Conservation (phyloP, 1,140 invertebrate species). For the Drosophila pseudoananassae region DNA sequence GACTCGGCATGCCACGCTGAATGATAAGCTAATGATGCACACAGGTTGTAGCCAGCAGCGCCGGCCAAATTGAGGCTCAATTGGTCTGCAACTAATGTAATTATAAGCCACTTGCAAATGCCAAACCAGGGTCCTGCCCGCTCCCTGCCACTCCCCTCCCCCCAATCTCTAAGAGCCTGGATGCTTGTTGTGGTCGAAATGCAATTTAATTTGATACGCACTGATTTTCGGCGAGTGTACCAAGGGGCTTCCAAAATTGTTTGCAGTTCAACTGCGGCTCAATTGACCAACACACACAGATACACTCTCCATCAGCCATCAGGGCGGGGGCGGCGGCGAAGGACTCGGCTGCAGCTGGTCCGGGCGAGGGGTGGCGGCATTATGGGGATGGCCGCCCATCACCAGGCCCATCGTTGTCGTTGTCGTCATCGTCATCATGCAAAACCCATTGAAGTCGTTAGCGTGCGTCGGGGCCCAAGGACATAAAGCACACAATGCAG, state of each 20-base stretch:
- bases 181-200: constrained; percentile 73
- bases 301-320: constrained; percentile 6
- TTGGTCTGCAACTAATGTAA: constrained; percentile 72
- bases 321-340: constrained; percentile 13
- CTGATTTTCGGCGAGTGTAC: constrained; percentile 62
- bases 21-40: constrained; percentile 76
- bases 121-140: constrained; percentile 22
- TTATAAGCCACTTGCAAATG: constrained; percentile 72
- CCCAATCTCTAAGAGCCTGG: constrained; percentile 22
- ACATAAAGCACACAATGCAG: constrained; percentile 72
- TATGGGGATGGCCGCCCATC: constrained; percentile 9
- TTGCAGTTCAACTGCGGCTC: constrained; percentile 78
- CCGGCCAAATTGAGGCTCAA: constrained; percentile 55
- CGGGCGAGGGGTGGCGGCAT: neutral
- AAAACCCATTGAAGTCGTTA: constrained; percentile 81
- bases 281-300: constrained; percentile 69
- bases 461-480: constrained; percentile 63
- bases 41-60: constrained; percentile 32
- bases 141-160: constrained; percentile 10
- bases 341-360: constrained; percentile 3
- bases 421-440: constrained; percentile 64
- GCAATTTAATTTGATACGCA: constrained; percentile 80
- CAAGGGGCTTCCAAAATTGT: constrained; percentile 60
- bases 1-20: constrained; percentile 33
- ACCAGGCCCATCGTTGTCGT: constrained; percentile 43